phyloP scores from a whole-genome alignment of 2,797 vertebrate genomes.

The Gephyroberyx darwinii region DNA sequence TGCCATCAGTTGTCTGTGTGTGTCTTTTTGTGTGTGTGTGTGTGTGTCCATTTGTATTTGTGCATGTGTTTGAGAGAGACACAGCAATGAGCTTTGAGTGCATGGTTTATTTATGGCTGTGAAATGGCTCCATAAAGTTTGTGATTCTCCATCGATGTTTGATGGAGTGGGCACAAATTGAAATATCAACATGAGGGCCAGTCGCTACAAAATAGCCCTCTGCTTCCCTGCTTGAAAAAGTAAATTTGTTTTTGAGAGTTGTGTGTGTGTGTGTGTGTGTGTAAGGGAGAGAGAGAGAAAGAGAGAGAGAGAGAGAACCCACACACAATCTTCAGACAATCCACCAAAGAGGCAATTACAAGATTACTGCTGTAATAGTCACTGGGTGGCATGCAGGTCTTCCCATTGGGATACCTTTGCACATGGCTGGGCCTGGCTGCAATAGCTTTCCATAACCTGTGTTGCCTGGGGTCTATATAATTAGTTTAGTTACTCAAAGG shows the following conservation, averaged over 20 bases:
- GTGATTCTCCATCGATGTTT: background rate
- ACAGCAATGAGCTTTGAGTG: background rate
- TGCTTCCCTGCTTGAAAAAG: background rate
- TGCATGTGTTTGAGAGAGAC: background rate
- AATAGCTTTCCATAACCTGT: slow-evolving; percentile 30
- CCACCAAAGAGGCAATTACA: background rate
- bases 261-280: background rate
- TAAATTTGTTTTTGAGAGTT: background rate
- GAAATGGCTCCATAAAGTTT: background rate
- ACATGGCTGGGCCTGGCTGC: background rate
- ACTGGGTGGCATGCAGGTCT: background rate
- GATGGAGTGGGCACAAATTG: slow-evolving; percentile 19
- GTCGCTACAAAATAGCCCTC: background rate
- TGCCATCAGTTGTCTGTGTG: background rate
- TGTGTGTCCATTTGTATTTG: slow-evolving; percentile 2
- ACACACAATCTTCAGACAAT: too few relatives aligned
- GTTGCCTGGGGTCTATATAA: slow-evolving; percentile 19
- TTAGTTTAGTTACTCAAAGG: slow-evolving; percentile 23
- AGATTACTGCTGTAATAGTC: background rate
- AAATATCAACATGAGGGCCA: slow-evolving; percentile 19
- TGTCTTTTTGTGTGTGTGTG: slow-evolving; percentile 12
- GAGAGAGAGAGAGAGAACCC: too few relatives aligned
- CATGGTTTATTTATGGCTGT: slow-evolving; percentile 9
- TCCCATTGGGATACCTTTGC: background rate
- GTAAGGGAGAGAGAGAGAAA: background rate